Evolutionary conservation across 2,888 invertebrate genomes (phyloP), one percentile per base, ranked within the genome.

Genomic region (Patella ulyssiponensis): DNA sequence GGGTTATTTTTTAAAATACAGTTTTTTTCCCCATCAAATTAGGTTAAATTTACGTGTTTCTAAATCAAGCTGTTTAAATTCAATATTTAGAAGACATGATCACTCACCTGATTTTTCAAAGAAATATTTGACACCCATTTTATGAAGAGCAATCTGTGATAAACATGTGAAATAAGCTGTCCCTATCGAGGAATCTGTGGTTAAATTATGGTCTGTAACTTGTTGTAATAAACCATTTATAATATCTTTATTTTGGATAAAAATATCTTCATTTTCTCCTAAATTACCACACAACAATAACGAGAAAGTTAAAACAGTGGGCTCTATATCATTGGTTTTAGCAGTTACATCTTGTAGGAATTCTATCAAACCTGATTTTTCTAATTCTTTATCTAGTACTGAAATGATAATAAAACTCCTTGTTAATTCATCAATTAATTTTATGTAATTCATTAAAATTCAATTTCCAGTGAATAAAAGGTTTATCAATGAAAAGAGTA

Each of bases 81-180:
- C 70, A 70, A 27, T 15, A 70, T 14, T 27, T 23, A 23, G 15
- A 27, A 23, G 14, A 9, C 17, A 70, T 14, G 70, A 27, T 1
- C 15, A 27, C 33, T 4, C n/a, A 20, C 33, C 70, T 27, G 70
- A 27, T 15, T 70, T 70, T 70, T 33, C 70, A 70, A 20, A 70
- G 17, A 70, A 20, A 70, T 70, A 20, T 70, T 70, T 70, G 70
- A 20, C 33, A 27, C 70, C 15, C 27, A 15, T 20, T n/a, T 73
- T 52, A 23, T 73, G 15, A 14, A 7, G 23, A n/a, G 23, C 64
- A 11, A 73, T 23, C 14, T 44, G 14, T 2, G 64, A 52, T 27
- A 76, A 64, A 69, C 76, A 72, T 7, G 58, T 27, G 44, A 76
- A 76, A 54, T 73, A 76, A 15, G 76, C 72, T 3, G 76, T 76